phyloP scores from a whole-genome alignment of 2,888 invertebrate species.

The Beris morrisii region DNA sequence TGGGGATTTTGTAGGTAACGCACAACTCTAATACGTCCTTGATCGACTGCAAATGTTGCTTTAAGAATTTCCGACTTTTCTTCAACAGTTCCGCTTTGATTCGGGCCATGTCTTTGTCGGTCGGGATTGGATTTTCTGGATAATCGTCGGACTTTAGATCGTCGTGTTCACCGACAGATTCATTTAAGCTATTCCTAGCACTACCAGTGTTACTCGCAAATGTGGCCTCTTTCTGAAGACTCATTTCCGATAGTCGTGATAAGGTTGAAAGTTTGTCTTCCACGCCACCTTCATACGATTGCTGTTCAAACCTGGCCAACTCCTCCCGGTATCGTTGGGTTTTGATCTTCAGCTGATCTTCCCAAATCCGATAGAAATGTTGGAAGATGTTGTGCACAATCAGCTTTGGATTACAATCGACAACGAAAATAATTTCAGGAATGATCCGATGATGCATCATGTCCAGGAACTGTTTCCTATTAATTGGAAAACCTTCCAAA shows the following conservation, averaged over 20 bases:
- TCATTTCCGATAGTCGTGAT: too few relatives aligned
- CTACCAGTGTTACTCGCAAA: background rate
- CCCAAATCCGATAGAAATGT: background rate
- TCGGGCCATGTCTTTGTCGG: background rate
- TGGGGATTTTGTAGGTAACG: background rate
- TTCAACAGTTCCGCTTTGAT: background rate
- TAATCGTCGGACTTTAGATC: background rate
- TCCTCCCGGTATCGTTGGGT: background rate
- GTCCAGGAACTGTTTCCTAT: slow-evolving; percentile 51
- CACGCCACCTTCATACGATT: background rate
- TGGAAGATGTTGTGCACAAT: background rate
- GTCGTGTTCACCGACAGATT: background rate
- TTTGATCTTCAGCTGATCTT: slow-evolving; percentile 11
- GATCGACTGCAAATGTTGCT: background rate
- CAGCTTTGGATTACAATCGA: slow-evolving; percentile 52
- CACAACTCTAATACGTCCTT: background rate
- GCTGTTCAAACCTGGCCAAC: background rate
- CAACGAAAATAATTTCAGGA: slow-evolving; percentile 57
- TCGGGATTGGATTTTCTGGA: slow-evolving; percentile 1
- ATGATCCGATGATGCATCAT: slow-evolving; percentile 52
- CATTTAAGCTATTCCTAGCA: background rate
- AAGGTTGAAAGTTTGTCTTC: background rate
- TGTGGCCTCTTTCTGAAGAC: background rate
- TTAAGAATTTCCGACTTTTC: background rate
- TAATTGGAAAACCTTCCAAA: slow-evolving; percentile 63